Percentiles rank a stretch among this genome's conserved stretches.
Evolutionary conservation across 2,888 invertebrate species (phyloP).

Genomic region (Cantharis rufa): DNA sequence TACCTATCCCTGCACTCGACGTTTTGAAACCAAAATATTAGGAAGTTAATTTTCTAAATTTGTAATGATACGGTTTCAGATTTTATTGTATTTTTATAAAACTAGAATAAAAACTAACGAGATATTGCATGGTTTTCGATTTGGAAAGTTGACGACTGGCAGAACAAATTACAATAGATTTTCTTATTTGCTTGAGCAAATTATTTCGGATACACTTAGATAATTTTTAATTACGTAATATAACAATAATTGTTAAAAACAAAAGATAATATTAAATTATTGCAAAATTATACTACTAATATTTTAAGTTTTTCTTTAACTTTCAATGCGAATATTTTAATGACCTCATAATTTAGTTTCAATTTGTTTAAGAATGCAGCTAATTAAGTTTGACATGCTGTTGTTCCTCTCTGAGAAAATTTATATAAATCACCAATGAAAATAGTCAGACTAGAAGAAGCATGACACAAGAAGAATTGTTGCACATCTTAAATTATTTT

Average conservation of each 20-base stretch:
- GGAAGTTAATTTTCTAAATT: slow-evolving; percentile 30
- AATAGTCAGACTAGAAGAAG: not conserved
- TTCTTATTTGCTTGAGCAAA: not conserved
- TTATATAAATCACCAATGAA: not conserved
- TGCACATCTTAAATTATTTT: not conserved
- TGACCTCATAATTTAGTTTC: not conserved
- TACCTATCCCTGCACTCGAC: not conserved
- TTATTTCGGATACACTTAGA: not conserved
- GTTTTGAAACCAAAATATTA: slow-evolving; percentile 24
- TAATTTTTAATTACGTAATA: not conserved
- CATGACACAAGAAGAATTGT: not conserved
- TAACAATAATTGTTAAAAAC: not conserved
- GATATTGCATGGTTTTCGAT: slow-evolving; percentile 3
- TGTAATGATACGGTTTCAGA: slow-evolving; percentile 18
- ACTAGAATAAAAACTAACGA: slow-evolving; percentile 3
- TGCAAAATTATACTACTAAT: not conserved
- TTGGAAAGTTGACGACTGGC: slow-evolving; percentile 14
- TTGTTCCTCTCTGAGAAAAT: not conserved
- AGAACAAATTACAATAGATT: slow-evolving; percentile 10
- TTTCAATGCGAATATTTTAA: not conserved
- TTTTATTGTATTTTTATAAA: slow-evolving; percentile 7
- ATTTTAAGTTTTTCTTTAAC: not conserved
- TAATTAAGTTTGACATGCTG: not conserved
- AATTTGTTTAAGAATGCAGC: not conserved
- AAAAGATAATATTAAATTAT: not conserved